Evolutionary conservation across 1,140 invertebrate species (phyloP).

Genomic region (Drosophila nigrodunni): DNA sequence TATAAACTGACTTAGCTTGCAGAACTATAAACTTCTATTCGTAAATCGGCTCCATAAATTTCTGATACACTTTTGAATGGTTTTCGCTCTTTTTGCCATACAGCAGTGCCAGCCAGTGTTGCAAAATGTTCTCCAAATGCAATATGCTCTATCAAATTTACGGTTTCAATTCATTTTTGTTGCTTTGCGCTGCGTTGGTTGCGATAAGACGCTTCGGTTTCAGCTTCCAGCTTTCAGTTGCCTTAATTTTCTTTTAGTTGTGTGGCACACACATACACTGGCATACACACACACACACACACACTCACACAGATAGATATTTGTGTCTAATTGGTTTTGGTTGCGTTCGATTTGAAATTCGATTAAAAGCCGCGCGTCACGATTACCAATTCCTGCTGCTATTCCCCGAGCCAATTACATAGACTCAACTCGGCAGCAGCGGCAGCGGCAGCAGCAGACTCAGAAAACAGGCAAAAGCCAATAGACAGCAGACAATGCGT

Average conservation of each 20-base stretch:
- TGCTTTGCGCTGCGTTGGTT: constrained; percentile 31
- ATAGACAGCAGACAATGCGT: constrained; percentile 35
- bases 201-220: constrained; percentile 36
- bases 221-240: not conserved
- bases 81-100: constrained; percentile 1
- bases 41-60: not conserved
- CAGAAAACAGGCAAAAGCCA: not conserved
- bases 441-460: not conserved
- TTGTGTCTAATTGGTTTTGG: constrained; percentile 55
- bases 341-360: constrained; percentile 57
- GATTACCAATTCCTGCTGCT: constrained; percentile 48
- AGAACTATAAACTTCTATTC: not conserved
- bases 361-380: constrained; percentile 50
- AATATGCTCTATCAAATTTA: not conserved
- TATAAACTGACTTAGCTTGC: too few species aligned
- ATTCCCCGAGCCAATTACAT: constrained; percentile 57
- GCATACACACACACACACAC: constrained; percentile 23
- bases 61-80: not conserved
- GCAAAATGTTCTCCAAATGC: not conserved
- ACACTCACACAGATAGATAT: constrained; percentile 9
- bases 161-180: constrained; percentile 22
- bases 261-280: constrained; percentile 6
- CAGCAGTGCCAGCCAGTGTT: constrained; percentile 1
- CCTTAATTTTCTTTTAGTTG: constrained; percentile 30
- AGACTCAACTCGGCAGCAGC: constrained; percentile 2